These are phyloP conservation scores for Danio aesculapii DNA, from an alignment of 2,797 vertebrate species.

Conservation along the genomic window DNA sequence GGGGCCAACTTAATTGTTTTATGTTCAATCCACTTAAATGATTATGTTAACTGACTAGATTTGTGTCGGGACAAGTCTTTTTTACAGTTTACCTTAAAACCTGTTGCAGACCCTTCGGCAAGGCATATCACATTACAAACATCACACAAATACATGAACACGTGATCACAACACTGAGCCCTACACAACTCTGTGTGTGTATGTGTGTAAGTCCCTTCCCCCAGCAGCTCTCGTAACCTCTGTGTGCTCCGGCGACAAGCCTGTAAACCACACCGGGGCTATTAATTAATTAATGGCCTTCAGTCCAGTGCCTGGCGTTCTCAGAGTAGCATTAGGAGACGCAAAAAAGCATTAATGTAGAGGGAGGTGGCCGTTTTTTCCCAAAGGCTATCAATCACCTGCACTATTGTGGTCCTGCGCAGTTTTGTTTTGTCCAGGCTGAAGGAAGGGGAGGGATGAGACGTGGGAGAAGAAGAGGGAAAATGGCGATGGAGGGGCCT, in stretches of 20 bases:
- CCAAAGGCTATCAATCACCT: slow-evolving; percentile 74
- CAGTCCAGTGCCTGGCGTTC: slow-evolving; percentile 62
- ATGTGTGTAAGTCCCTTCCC: slow-evolving; percentile 14
- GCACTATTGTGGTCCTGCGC: slow-evolving; percentile 73
- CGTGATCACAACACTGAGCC: slow-evolving; percentile 1
- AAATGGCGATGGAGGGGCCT: slow-evolving; percentile 76
- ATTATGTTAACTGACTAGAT: too few relatives aligned
- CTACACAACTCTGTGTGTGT: background rate
- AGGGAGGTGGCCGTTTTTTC: slow-evolving; percentile 20
- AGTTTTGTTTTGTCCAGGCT: slow-evolving; percentile 29
- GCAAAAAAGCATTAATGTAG: slow-evolving; percentile 15
- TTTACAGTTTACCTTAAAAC: background rate
- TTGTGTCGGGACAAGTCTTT: too few relatives aligned
- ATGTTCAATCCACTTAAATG: too few relatives aligned
- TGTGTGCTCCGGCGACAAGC: slow-evolving; percentile 62
- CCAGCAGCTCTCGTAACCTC: slow-evolving; percentile 66
- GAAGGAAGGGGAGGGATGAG: slow-evolving; percentile 65
- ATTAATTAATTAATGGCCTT: slow-evolving; percentile 84
- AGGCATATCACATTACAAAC: background rate
- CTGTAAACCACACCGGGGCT: slow-evolving; percentile 82
- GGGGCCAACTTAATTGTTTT: too few relatives aligned
- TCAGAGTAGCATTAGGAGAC: slow-evolving; percentile 4
- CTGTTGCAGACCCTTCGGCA: background rate
- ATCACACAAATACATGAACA: background rate
- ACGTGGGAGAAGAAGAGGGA: slow-evolving; percentile 62